A percentile compares a stretch with the other conserved stretches of the same genome.
Evolutionary conservation across 2,113 vertebrate species (phyloP).

Genomic region (Catharus bicknelli): DNA sequence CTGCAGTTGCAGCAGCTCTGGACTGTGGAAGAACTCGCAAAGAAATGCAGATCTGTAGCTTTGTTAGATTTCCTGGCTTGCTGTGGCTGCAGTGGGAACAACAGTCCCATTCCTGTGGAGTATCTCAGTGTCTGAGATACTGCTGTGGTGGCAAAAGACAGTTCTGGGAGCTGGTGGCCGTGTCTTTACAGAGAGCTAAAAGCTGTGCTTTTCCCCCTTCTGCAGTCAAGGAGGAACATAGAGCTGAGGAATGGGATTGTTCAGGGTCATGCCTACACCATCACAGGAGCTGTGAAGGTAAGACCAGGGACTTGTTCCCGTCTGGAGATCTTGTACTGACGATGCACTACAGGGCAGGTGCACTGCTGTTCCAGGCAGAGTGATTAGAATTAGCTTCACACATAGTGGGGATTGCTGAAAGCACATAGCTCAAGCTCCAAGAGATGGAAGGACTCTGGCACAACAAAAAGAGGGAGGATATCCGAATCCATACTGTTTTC

Average conservation of each 20-base stretch:
- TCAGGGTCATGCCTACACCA: constrained; percentile 72
- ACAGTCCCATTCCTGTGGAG: neutral
- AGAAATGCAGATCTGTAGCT: neutral
- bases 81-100: neutral
- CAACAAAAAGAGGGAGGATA: neutral
- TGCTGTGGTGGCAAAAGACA: neutral
- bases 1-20: neutral
- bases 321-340: neutral
- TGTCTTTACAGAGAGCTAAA: neutral
- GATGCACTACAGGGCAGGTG: neutral
- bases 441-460: neutral
- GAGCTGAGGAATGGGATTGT: constrained; percentile 69
- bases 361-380: neutral
- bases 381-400: neutral
- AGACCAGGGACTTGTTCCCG: neutral
- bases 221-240: neutral
- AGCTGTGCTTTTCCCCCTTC: neutral
- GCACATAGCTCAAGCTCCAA: neutral
- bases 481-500: neutral
- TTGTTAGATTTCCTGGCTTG: neutral
- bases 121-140: neutral
- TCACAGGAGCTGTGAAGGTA: constrained; percentile 71
- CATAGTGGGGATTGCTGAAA: neutral
- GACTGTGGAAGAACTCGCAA: neutral
- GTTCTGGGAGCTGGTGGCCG: neutral